phyloP scores from a whole-genome alignment of 2,113 vertebrate species.

The Herpailurus yagouaroundi region DNA sequence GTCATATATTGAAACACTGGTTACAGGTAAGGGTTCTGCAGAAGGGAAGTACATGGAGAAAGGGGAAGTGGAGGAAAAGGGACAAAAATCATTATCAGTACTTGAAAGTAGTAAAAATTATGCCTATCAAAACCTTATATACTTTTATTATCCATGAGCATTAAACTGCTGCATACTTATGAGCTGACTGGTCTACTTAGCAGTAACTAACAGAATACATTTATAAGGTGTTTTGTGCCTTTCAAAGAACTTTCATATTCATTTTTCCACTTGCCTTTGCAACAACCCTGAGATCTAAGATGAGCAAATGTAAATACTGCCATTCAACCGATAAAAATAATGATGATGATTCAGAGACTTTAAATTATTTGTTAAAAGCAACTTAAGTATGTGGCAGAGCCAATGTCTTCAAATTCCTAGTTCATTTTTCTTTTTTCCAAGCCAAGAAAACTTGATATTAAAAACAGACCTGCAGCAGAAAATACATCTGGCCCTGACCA shows the following conservation, averaged over 20 bases:
- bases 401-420: neutral
- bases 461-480: constrained; percentile 6
- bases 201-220: neutral
- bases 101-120: neutral
- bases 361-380: neutral
- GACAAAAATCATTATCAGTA: neutral
- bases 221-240: neutral
- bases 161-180: neutral
- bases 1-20: constrained; percentile 91
- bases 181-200: neutral
- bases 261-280: neutral
- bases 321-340: neutral
- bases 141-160: neutral
- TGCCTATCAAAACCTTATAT: neutral
- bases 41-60: constrained; percentile 52
- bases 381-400: neutral
- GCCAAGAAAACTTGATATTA: constrained; percentile 12
- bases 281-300: neutral
- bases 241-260: neutral
- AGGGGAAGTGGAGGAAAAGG: neutral
- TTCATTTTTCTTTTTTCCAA: neutral
- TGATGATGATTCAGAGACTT: neutral
- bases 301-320: neutral
- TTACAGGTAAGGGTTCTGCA: constrained; percentile 94
- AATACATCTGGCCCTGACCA: neutral